Evolutionary conservation across 2,888 invertebrate genomes (phyloP), one percentile per base, ranked within the genome.

Genomic region (Leptopilina myrica): DNA sequence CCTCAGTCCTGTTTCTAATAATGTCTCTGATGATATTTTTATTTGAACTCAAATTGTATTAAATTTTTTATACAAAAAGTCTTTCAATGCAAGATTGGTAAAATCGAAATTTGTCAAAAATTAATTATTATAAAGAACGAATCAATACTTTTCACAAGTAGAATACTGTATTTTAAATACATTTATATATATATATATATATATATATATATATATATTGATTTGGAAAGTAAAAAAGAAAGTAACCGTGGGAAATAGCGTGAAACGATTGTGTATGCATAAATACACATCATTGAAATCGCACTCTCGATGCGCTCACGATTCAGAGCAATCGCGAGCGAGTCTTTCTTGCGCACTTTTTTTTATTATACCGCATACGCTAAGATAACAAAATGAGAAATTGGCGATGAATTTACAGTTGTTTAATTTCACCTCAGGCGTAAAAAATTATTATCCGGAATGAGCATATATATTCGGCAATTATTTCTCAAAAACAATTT

Each of bases 291-390:
- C 73, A 73, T 73, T 53, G 56, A 56, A 73, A 73, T 73, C 73
- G 73, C 73, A 53, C 33, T 53, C 73, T 73, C 73, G 53, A 59
- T 73, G 73, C 56, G 73, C 73, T 43, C 43, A 73, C 73, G 73
- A 73, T 73, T 73, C 56, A 73, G 73, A 73, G 73, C 73, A 73
- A 73, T 73, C 73, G 73, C 33, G 3, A 20, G 33, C 33, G 33
- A 33, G 33, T 33, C 33, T 56, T 56, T 56, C 33, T 43, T 43
- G 56, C 56, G 40, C 73, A 33, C 33, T 33, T 69, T 49, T 12
- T 49, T 49, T 11, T 49, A 11, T 49, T 56, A 33, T 7, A 43
- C 33, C 33, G 33, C 33, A 43, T 43, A 43, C 20, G 33, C 33
- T 33, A 43, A 49, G 20, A 33, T 69, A 73, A 73, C 56, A 53